A percentile compares a stretch with the other conserved stretches of the same genome.
Conservation (phyloP, 2,888 invertebrate genomes). For the Acronicta aceris region DNA sequence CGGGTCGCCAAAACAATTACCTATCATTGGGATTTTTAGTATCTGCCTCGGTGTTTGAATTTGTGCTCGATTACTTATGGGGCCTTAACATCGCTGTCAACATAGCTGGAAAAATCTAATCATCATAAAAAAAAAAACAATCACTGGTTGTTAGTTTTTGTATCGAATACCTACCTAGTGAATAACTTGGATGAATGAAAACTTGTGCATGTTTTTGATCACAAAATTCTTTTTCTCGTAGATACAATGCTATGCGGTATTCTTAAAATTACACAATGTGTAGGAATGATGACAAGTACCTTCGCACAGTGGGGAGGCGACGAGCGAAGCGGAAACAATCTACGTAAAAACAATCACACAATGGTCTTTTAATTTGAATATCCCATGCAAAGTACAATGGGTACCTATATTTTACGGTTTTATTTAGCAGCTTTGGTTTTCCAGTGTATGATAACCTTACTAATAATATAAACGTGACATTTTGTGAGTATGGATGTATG, state of each 20-base stretch:
- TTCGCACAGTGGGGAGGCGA: constrained; percentile 14
- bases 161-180: neutral
- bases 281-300: constrained; percentile 1
- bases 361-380: constrained; percentile 30
- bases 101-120: no score
- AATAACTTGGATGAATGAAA: neutral
- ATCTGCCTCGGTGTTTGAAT: no score
- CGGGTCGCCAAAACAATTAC: no score
- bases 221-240: neutral
- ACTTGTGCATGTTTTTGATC: constrained; percentile 9
- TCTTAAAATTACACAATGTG: constrained; percentile 9
- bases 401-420: neutral
- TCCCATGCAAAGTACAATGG: constrained; percentile 15
- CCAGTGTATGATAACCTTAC: no score
- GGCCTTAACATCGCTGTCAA: no score
- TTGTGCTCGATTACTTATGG: no score
- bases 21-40: no score
- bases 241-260: constrained; percentile 14
- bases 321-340: constrained; percentile 20
- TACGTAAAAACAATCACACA: constrained; percentile 21
- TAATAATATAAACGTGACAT: no score
- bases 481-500: no score
- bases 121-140: no score
- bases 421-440: neutral
- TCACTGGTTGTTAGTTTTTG: no score